A percentile compares a stretch with the other conserved stretches of the same genome.
These are phyloP conservation scores for Chelonoidis abingdonii DNA, from an alignment of 2,113 vertebrate species.

Conservation along the genomic window DNA sequence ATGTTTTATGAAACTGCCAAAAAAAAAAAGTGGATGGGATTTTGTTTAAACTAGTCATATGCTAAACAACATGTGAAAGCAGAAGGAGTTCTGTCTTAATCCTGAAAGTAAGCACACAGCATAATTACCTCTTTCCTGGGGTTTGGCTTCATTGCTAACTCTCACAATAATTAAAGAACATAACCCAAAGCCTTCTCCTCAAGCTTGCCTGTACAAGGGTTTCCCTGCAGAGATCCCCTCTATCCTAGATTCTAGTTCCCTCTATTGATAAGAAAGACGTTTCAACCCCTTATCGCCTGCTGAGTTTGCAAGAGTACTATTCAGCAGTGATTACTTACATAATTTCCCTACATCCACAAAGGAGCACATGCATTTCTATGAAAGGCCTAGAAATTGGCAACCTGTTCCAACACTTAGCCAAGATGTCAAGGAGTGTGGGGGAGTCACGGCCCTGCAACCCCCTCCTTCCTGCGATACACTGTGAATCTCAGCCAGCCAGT, in stretches of 20 bases:
- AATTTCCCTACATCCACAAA: background rate
- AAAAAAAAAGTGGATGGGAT: background rate
- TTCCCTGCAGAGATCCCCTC: background rate
- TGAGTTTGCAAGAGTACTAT: background rate
- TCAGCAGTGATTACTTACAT: background rate
- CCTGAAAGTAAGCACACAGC: background rate
- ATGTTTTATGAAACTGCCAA: constrained; percentile 5
- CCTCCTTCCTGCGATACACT: too few relatives aligned
- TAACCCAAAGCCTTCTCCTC: background rate
- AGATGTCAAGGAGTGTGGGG: background rate
- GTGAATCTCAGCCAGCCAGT: too few relatives aligned
- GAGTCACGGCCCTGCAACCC: too few relatives aligned
- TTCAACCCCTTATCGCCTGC: rapidly evolving
- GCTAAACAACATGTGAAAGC: constrained; percentile 18
- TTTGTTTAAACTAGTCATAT: background rate
- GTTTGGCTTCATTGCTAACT: background rate
- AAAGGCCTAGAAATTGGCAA: background rate
- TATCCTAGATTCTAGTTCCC: background rate
- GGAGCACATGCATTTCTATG: background rate
- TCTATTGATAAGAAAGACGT: background rate
- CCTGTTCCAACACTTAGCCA: background rate
- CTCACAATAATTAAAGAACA: background rate
- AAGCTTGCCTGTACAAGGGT: background rate
- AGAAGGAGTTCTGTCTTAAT: background rate
- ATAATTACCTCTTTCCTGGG: background rate